Evolutionary conservation across 2,113 vertebrate genomes (phyloP), one percentile per base, ranked within the genome.

Genomic region (Symphodus melops): DNA sequence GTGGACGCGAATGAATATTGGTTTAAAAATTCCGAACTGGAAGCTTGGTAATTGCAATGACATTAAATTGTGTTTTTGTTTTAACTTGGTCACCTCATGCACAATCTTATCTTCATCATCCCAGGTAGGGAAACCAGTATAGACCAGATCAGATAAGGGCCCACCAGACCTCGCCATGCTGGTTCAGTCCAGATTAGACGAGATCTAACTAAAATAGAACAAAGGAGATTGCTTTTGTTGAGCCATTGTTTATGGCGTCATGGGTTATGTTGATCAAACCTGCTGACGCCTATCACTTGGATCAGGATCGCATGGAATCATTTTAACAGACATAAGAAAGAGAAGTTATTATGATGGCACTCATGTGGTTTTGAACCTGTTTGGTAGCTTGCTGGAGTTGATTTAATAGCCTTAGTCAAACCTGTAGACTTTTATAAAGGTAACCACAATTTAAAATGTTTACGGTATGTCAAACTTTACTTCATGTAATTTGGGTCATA

Each of bases 141-240:
- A 41, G 4, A 46, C 3, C 39, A 16, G 54, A 72, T 75, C 33
- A 75, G 55, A 81, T 77, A 7, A 51, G n/a, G 55, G 64, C 65
- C 36, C 19, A 21, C 70, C 64, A 62, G 17, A 69, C 21, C 14
- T 53, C 58, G 28, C 25, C 23, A 60, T 53, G 41, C 14, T 21
- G 42, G 23, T 57, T 57, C 65, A 70, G 28, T 41, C 46, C 55
- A 53, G 39, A 53, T 10, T 19, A 61, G 52, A 68, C 2, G 2
- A 51, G n/a, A 63, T 73, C 1, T 42, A 54, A 60, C 28, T 33
- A 33, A 23, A 59, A 36, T 1, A 25, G 28, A 61, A 55, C 5
- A 49, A 9, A 70, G 1, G 13, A 39, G 67, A 4, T 37, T 60
- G 49, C 39, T 37, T 55, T 54, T 46, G 25, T 37, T 21, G 19